These are phyloP conservation scores for Bombus polaris DNA, from an alignment of 1,140 invertebrate genomes.

Conservation along the genomic window DNA sequence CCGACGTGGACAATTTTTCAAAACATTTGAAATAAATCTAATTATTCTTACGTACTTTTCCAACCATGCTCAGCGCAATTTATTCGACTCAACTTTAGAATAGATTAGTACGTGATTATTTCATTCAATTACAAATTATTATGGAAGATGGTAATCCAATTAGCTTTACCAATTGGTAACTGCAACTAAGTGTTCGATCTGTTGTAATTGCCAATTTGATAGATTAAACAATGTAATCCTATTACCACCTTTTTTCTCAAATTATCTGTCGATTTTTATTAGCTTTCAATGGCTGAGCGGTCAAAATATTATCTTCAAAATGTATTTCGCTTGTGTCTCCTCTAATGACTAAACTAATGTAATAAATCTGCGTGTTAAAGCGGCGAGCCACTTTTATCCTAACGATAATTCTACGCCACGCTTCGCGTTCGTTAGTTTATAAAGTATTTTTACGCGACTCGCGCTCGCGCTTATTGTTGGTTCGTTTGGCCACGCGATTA, in stretches of 20 bases:
- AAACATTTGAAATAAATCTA: no score
- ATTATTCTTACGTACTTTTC: no score
- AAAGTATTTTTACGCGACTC: background rate
- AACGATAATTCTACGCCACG: no score
- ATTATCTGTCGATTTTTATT: background rate
- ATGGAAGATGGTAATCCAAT: background rate
- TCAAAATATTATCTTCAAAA: background rate
- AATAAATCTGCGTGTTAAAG: no score
- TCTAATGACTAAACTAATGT: no score
- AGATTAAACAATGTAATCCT: background rate
- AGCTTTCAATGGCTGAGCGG: background rate
- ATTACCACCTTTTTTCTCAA: background rate
- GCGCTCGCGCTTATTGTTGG: no score
- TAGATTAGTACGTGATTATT: no score
- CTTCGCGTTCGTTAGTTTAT: no score
- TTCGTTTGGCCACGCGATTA: background rate
- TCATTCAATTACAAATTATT: background rate
- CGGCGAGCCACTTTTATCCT: fast-evolving
- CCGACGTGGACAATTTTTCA: no score
- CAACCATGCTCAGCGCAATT: fast-evolving
- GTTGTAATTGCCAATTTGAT: background rate
- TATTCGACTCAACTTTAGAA: no score
- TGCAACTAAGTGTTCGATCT: background rate
- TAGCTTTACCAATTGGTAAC: background rate
- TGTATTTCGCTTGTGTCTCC: no score